Evolutionary conservation across 2,113 vertebrate genomes (phyloP).

Genomic region (Origma solitaria): DNA sequence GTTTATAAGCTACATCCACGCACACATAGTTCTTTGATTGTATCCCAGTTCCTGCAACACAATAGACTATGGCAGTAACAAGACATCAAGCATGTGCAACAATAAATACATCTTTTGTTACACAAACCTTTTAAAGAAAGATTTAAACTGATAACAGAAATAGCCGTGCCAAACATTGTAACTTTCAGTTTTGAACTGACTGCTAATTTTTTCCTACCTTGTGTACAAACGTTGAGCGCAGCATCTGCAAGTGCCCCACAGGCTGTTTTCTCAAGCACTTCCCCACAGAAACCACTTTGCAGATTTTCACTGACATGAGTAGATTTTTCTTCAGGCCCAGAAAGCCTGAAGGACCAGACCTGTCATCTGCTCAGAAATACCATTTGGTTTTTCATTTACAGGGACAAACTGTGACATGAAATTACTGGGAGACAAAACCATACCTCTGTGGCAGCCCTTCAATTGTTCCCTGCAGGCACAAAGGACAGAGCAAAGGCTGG

Average conservation of each 20-base stretch:
- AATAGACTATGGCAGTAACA: not conserved
- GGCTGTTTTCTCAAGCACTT: not conserved
- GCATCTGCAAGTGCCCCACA: not conserved
- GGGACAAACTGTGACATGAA: not conserved
- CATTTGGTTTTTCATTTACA: not conserved
- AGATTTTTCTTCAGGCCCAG: not conserved
- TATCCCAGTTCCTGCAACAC: not conserved
- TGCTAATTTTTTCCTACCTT: not conserved
- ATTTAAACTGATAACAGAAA: not conserved
- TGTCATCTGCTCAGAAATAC: not conserved
- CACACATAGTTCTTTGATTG: not conserved
- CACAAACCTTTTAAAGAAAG: not conserved
- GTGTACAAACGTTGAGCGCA: not conserved
- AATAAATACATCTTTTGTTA: not conserved
- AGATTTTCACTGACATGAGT: not conserved
- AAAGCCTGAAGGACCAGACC: constrained; percentile 23
- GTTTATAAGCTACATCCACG: not conserved
- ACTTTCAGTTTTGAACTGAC: not conserved
- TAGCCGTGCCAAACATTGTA: not conserved
- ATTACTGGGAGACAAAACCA: not conserved
- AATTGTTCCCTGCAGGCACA: not conserved
- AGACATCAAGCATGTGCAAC: not conserved
- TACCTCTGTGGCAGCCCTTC: not conserved
- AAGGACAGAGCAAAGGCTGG: not conserved
- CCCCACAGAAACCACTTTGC: not conserved